Conservation (phyloP, 2,113 vertebrate genomes). For the Nannospalax galili region DNA sequence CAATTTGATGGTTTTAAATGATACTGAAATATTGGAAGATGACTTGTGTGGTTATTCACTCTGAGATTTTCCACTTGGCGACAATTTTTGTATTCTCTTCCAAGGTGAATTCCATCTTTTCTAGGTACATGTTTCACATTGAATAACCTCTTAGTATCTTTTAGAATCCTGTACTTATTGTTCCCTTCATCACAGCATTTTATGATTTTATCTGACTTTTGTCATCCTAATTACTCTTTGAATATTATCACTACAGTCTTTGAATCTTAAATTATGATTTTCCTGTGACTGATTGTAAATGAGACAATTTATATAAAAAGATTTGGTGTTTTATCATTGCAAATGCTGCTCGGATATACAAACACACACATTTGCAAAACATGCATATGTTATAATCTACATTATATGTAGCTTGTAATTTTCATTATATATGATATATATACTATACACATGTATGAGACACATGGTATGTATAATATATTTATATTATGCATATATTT, state of each 20-base stretch:
- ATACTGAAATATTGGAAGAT: conserved; percentile 26
- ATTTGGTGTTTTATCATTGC: neutral
- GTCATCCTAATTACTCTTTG: conserved; percentile 51
- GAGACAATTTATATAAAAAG: conserved; percentile 50
- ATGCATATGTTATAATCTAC: neutral
- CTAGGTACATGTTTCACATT: conserved; percentile 30
- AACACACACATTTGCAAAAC: neutral
- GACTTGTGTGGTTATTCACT: neutral
- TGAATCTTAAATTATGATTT: conserved; percentile 47
- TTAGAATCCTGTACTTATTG: conserved; percentile 22
- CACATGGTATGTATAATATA: neutral
- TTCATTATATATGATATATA: neutral
- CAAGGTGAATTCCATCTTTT: conserved; percentile 23
- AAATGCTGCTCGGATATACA: neutral
- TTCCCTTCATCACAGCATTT: conserved; percentile 39
- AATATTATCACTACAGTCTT: conserved; percentile 41
- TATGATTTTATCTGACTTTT: conserved; percentile 44
- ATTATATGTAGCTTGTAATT: neutral
- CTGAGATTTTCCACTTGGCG: conserved; percentile 21
- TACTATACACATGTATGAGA: neutral
- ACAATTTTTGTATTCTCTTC: conserved; percentile 11
- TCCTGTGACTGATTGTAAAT: conserved; percentile 12
- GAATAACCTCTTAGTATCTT: conserved; percentile 41
- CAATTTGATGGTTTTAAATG: conserved; percentile 47
- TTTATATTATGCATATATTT: neutral